A percentile compares a stretch with the other conserved stretches of the same genome.
phyloP scores from a whole-genome alignment of 2,113 vertebrate species.

The Tinamus guttatus region DNA sequence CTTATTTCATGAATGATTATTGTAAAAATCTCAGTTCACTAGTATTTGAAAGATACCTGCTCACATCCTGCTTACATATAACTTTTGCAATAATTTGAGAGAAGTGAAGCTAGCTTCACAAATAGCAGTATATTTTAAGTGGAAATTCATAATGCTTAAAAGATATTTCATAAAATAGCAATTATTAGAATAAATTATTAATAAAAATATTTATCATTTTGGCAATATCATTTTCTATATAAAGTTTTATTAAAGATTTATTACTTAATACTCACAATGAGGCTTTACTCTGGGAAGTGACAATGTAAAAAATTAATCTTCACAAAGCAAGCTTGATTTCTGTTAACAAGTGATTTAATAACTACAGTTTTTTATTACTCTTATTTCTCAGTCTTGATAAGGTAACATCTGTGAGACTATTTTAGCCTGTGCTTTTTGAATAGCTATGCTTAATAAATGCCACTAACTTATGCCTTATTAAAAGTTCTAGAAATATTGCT shows the following conservation, averaged over 20 bases:
- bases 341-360: not conserved
- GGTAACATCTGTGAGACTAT: not conserved
- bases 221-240: not conserved
- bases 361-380: not conserved
- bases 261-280: not conserved
- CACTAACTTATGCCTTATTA: not conserved
- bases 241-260: not conserved
- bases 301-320: not conserved
- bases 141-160: not conserved
- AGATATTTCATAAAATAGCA: not conserved
- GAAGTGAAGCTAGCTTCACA: not conserved
- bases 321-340: not conserved
- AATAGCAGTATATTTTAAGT: not conserved
- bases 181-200: not conserved
- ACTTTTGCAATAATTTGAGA: not conserved
- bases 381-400: not conserved
- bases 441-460: not conserved
- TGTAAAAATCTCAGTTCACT: not conserved
- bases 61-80: not conserved
- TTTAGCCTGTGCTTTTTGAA: not conserved
- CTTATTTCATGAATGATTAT: not conserved
- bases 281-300: not conserved
- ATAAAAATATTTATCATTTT: conserved; percentile 2
- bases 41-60: not conserved
- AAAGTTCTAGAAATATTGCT: not conserved